A percentile compares a stretch with the other conserved stretches of the same genome.
Conservation (phyloP, 2,113 vertebrate species). For the Pontoporia blainvillei region DNA sequence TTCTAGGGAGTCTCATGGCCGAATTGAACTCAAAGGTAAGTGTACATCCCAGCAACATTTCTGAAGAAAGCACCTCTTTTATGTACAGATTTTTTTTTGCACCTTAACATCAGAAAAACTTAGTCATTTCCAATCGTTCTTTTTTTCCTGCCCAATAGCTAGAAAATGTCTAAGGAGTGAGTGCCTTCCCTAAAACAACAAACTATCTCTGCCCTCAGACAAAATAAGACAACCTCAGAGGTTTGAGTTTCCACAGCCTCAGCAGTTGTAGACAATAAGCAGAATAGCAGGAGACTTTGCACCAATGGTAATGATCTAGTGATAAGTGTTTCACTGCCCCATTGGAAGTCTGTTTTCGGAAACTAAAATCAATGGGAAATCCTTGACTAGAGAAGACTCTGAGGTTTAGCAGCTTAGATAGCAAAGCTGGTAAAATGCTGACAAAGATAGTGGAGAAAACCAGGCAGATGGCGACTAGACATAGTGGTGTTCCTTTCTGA, state of each 20-base stretch:
- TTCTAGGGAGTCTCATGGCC: not conserved
- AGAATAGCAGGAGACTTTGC: not conserved
- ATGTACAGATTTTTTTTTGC: not conserved
- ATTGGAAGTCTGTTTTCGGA: not conserved
- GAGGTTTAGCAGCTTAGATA: not conserved
- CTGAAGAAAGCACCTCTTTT: not conserved
- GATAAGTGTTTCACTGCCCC: not conserved
- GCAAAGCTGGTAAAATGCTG: not conserved
- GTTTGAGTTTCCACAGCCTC: slow-evolving; percentile 13
- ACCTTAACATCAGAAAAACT: not conserved
- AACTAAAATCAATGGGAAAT: not conserved
- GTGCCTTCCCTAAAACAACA: slow-evolving; percentile 38
- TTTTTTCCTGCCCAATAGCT: not conserved
- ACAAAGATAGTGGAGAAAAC: not conserved
- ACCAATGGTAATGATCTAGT: not conserved
- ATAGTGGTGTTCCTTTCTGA: not conserved
- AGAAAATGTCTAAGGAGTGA: not conserved
- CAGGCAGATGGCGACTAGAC: not conserved
- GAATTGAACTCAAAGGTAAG: not conserved
- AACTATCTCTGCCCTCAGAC: slow-evolving; percentile 28
- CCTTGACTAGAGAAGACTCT: not conserved
- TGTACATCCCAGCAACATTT: not conserved
- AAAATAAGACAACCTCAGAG: slow-evolving; percentile 24
- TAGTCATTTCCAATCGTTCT: not conserved
- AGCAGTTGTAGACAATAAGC: not conserved